Conservation (phyloP, 2,888 invertebrate genomes). For the Nephrocerus scutellatus region DNA sequence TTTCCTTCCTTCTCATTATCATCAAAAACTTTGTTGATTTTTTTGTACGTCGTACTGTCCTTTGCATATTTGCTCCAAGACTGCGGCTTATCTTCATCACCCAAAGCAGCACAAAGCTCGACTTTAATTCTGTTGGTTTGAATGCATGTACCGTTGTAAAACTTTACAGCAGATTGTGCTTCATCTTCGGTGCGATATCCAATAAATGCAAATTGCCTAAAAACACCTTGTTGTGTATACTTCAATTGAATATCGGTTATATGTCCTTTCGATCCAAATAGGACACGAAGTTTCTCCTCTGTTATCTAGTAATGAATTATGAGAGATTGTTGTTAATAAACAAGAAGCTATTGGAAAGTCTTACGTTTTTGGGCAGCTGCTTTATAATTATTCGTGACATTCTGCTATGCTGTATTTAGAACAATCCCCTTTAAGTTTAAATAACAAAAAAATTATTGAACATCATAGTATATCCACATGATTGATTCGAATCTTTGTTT, state of each 20-base stretch:
- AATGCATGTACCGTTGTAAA: conserved; percentile 79
- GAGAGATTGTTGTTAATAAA: not conserved
- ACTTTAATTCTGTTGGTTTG: conserved; percentile 76
- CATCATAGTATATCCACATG: too few species aligned
- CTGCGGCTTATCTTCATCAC: conserved; percentile 69
- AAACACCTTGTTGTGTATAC: conserved; percentile 82
- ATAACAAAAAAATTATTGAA: too few species aligned
- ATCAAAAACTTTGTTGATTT: conserved; percentile 46
- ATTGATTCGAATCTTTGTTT: too few species aligned
- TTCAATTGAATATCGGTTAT: conserved; percentile 93
- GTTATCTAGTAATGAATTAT: conserved; percentile 58
- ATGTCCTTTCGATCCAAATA: conserved; percentile 73
- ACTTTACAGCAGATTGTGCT: conserved; percentile 67
- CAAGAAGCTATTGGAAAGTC: conserved; percentile 30
- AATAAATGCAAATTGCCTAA: conserved; percentile 88
- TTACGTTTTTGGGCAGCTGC: conserved; percentile 81
- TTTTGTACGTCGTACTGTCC: conserved; percentile 69
- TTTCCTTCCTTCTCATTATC: conserved; percentile 35
- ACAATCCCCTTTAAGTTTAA: too few species aligned
- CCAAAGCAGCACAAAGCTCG: conserved; percentile 62
- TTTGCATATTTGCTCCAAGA: conserved; percentile 89
- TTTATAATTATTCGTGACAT: conserved; percentile 80
- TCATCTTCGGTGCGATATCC: conserved; percentile 79
- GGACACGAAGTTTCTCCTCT: conserved; percentile 64
- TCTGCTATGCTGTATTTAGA: conserved; percentile 4